A percentile compares a stretch with the other conserved stretches of the same genome.
These are phyloP conservation scores for Cryptus armator DNA, from an alignment of 2,888 invertebrate genomes.

Conservation along the genomic window DNA sequence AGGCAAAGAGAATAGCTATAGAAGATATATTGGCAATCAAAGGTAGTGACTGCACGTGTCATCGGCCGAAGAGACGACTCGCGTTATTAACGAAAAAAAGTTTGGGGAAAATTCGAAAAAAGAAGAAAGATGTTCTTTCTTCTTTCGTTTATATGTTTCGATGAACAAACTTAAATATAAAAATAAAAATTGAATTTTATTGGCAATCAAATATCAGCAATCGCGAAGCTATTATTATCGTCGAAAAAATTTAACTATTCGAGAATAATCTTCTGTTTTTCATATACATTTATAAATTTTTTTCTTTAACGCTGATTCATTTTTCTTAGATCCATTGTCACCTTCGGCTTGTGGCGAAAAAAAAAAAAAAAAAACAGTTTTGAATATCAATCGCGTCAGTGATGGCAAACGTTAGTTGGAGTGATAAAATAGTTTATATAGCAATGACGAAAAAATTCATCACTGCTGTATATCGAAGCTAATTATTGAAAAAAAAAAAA, in stretches of 20 bases:
- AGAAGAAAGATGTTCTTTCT: too few species aligned
- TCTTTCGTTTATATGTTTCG: too few species aligned
- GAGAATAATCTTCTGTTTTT: slow-evolving; percentile 51
- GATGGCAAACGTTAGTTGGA: slow-evolving; percentile 14
- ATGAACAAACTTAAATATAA: too few species aligned
- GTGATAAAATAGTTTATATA: neutral
- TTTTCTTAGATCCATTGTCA: slow-evolving; percentile 44
- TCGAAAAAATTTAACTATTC: slow-evolving; percentile 52
- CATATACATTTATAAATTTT: slow-evolving; percentile 41
- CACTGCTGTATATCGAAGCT: slow-evolving; percentile 17
- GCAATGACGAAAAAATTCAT: neutral
- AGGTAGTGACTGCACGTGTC: neutral
- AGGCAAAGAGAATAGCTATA: slow-evolving; percentile 24
- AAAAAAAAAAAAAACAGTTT: neutral
- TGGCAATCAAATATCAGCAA: slow-evolving; percentile 50
- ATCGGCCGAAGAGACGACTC: too few species aligned
- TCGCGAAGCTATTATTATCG: slow-evolving; percentile 42
- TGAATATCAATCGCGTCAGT: slow-evolving; percentile 3
- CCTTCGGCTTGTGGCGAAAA: slow-evolving; percentile 43
- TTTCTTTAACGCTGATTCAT: slow-evolving; percentile 28
- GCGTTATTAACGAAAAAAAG: too few species aligned
- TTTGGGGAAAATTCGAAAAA: too few species aligned
- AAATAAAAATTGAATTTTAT: neutral
- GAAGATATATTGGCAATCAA: slow-evolving; percentile 51
- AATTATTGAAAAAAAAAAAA: slow-evolving; percentile 45